These are phyloP conservation scores for Tromatobia lineatoria DNA, from an alignment of 2,888 invertebrate genomes.

Conservation along the genomic window DNA sequence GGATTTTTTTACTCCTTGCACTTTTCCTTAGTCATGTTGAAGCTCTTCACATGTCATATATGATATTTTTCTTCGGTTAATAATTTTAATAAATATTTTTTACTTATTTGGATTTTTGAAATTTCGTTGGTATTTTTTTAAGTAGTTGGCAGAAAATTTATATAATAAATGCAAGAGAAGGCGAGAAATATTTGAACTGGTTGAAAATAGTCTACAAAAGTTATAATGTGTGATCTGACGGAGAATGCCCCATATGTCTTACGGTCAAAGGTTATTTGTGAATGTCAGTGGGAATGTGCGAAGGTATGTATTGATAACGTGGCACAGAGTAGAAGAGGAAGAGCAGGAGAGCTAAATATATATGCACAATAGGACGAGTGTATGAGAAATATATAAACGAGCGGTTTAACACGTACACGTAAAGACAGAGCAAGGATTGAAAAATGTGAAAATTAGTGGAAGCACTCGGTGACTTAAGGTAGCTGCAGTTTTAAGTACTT, in stretches of 20 bases:
- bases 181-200: no score
- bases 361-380: constrained; percentile 14
- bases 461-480: background rate
- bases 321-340: constrained; percentile 9
- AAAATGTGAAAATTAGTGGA: constrained; percentile 4
- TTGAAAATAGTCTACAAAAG: no score
- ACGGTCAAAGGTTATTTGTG: background rate
- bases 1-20: background rate
- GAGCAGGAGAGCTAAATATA: constrained; percentile 1
- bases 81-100: no score
- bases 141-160: no score
- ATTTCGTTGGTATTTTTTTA: no score
- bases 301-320: constrained; percentile 6
- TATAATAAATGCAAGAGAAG: no score
- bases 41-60: background rate
- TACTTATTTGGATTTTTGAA: no score
- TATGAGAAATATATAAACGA: background rate
- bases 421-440: constrained; percentile 9
- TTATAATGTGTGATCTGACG: no score
- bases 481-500: background rate
- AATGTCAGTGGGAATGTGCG: background rate
- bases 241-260: background rate
- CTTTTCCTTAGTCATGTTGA: background rate
- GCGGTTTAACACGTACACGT: constrained; percentile 5
- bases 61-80: no score